phyloP scores from a whole-genome alignment of 2,888 invertebrate genomes.

The Zaprionus lineosus region DNA sequence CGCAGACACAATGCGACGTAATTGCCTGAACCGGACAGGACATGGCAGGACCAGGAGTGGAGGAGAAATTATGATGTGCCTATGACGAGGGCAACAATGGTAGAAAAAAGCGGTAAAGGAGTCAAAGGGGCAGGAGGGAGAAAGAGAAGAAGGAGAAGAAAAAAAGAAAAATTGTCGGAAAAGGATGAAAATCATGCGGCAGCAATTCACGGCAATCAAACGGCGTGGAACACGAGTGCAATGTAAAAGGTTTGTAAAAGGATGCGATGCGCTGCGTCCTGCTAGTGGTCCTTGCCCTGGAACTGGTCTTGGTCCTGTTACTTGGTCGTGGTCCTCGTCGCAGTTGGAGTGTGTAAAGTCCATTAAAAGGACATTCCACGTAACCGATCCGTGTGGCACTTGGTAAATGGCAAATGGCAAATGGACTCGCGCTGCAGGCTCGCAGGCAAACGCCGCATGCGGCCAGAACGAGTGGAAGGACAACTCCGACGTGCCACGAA shows the following conservation, averaged over 20 bases:
- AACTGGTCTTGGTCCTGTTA: too few relatives aligned
- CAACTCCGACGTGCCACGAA: too few relatives aligned
- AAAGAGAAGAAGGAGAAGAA: constrained; percentile 29
- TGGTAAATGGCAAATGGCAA: constrained; percentile 66
- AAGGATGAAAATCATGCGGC: constrained; percentile 74
- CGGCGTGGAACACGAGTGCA: constrained; percentile 69
- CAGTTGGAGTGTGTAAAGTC: constrained; percentile 68
- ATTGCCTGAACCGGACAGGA: constrained; percentile 51
- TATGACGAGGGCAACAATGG: constrained; percentile 49
- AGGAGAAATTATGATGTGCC: constrained; percentile 55
- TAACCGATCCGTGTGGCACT: constrained; percentile 71
- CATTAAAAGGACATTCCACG: constrained; percentile 77
- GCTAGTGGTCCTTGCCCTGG: too few relatives aligned
- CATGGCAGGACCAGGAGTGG: constrained; percentile 4
- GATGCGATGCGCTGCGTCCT: constrained; percentile 46
- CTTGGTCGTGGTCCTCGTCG: too few relatives aligned
- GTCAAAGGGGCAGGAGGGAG: too few relatives aligned
- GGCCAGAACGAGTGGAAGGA: constrained; percentile 45
- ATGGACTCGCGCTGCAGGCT: constrained; percentile 60
- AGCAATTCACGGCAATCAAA: constrained; percentile 77
- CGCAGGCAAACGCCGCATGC: constrained; percentile 59
- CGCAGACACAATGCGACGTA: constrained; percentile 36
- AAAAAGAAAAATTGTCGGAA: constrained; percentile 29
- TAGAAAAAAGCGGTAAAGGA: constrained; percentile 51
- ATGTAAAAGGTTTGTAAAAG: constrained; percentile 70